Evolutionary conservation across 2,113 vertebrate genomes (phyloP).

Genomic region (Gallinago media): DNA sequence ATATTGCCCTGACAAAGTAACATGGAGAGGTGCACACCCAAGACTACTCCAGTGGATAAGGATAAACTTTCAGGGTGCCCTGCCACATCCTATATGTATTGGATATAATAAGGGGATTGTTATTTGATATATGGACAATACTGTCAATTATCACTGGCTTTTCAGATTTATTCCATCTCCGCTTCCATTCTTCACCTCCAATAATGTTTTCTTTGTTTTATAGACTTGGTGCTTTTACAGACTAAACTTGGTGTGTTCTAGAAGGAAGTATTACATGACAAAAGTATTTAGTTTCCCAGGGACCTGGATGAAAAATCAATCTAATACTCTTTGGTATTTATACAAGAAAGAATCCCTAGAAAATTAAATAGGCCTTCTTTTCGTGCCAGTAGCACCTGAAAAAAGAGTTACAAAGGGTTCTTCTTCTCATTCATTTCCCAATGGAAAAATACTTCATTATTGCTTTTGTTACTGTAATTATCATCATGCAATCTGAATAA

Average conservation of each 20-base stretch:
- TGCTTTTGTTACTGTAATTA: slow-evolving; percentile 4
- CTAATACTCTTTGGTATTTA: neutral
- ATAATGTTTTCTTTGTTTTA: slow-evolving; percentile 20
- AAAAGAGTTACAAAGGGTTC: neutral
- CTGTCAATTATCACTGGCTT: neutral
- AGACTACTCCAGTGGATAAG: neutral
- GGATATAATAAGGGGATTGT: neutral
- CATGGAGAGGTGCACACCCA: neutral
- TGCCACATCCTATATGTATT: neutral
- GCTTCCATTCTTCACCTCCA: neutral
- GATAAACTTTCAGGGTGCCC: neutral
- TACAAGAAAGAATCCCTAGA: neutral
- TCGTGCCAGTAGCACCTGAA: neutral
- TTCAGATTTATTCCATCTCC: neutral
- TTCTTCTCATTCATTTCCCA: slow-evolving; percentile 21
- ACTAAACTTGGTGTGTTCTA: neutral
- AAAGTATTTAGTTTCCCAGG: slow-evolving; percentile 31
- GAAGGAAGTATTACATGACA: slow-evolving; percentile 24
- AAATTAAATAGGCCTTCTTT: neutral
- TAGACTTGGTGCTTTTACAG: neutral
- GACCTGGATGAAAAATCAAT: slow-evolving; percentile 6
- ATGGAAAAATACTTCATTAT: neutral
- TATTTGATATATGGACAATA: neutral
- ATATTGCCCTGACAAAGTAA: neutral
- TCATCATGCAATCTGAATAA: neutral